These are phyloP conservation scores for Myiagra hebetior DNA, from an alignment of 2,113 vertebrate species.

Conservation along the genomic window DNA sequence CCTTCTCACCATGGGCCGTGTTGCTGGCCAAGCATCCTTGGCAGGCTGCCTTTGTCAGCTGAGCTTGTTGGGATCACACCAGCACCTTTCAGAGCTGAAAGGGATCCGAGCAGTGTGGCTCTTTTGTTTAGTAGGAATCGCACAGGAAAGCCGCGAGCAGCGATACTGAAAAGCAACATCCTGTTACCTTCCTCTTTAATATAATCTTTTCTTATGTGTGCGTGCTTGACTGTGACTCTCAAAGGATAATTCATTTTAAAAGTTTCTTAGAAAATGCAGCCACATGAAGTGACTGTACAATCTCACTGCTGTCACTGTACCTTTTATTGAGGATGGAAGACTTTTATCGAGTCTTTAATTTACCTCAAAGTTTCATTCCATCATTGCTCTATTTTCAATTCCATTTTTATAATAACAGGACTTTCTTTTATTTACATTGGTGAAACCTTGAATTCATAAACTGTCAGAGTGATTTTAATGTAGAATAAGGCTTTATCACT, in stretches of 20 bases:
- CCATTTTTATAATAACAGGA: conserved; percentile 11
- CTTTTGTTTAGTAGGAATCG: background rate
- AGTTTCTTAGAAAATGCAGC: background rate
- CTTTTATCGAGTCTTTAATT: conserved; percentile 25
- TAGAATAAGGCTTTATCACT: conserved; percentile 40
- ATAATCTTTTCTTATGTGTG: background rate
- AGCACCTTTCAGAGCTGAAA: background rate
- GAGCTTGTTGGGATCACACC: background rate
- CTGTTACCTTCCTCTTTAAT: background rate
- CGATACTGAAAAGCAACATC: background rate
- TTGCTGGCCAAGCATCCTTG: background rate
- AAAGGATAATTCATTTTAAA: conserved; percentile 23
- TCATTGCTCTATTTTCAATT: conserved; percentile 24
- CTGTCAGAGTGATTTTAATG: conserved; percentile 25
- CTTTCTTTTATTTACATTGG: conserved; percentile 49
- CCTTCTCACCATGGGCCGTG: background rate
- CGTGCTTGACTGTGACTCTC: background rate
- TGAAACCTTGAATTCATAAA: conserved; percentile 44
- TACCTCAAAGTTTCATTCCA: conserved; percentile 38
- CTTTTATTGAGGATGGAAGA: background rate
- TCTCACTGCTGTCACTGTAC: background rate
- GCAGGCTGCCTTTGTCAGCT: background rate
- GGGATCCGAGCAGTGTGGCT: background rate
- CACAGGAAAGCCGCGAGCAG: background rate
- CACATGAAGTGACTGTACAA: background rate